Evolutionary conservation across 1,140 invertebrate genomes (phyloP).

Genomic region (Drosophila nigromelanica): DNA sequence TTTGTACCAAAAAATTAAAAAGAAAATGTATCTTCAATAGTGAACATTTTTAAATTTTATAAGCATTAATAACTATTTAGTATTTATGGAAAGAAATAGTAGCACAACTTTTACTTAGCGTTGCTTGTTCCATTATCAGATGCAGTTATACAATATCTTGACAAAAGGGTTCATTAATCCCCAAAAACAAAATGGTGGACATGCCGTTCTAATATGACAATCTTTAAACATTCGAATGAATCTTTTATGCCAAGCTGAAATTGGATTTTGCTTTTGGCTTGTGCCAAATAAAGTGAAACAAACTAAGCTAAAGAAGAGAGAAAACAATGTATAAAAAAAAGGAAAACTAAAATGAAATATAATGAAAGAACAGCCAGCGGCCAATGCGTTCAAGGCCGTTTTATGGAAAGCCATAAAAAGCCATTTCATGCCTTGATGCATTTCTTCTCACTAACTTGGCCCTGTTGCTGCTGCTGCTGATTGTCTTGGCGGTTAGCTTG

Average conservation of each 20-base stretch:
- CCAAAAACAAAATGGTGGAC: slow-evolving; percentile 6
- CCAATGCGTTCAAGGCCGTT: slow-evolving; percentile 71
- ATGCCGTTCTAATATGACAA: slow-evolving; percentile 35
- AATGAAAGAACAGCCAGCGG: slow-evolving; percentile 50
- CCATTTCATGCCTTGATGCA: slow-evolving; percentile 82
- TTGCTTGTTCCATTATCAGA: slow-evolving; percentile 3
- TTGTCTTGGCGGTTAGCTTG: slow-evolving; percentile 25
- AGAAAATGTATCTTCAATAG: too few species aligned
- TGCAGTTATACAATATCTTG: background rate
- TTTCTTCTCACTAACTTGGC: slow-evolving; percentile 71
- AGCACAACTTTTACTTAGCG: background rate
- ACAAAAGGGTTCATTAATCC: too few species aligned
- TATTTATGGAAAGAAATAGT: too few species aligned
- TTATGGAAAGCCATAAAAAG: slow-evolving; percentile 82
- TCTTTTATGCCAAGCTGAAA: slow-evolving; percentile 33
- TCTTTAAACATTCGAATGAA: slow-evolving; percentile 38
- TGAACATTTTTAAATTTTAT: too few species aligned
- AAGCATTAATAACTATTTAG: too few species aligned
- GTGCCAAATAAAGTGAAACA: slow-evolving; percentile 66
- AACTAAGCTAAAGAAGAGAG: slow-evolving; percentile 24
- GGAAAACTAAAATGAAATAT: slow-evolving; percentile 29
- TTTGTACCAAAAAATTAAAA: too few species aligned
- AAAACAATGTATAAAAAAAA: slow-evolving; percentile 5
- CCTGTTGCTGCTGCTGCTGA: slow-evolving; percentile 36
- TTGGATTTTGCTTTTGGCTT: slow-evolving; percentile 42